Conservation (phyloP, 2,888 invertebrate species). For the Adelognathus sp. region DNA sequence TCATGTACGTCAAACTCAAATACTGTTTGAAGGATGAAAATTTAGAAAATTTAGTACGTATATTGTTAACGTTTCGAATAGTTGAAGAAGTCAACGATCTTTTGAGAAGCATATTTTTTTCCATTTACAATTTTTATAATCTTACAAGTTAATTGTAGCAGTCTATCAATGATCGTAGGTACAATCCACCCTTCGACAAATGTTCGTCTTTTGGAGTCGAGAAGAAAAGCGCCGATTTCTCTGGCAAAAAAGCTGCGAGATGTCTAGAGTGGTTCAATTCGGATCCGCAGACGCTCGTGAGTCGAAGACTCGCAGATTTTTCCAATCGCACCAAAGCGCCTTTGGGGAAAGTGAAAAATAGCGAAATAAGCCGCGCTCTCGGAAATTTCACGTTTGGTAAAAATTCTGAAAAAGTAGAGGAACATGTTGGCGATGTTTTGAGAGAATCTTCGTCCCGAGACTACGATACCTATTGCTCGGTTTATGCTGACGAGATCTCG, state of each 20-base stretch:
- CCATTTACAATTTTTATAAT: too few relatives aligned
- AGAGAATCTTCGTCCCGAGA: constrained; percentile 8
- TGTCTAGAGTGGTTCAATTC: constrained; percentile 62
- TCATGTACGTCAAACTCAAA: background rate
- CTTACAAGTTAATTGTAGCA: too few relatives aligned
- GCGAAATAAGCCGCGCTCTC: background rate
- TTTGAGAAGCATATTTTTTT: too few relatives aligned
- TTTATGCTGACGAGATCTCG: constrained; percentile 40
- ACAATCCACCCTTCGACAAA: constrained; percentile 61
- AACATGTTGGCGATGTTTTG: constrained; percentile 43
- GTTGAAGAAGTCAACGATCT: too few relatives aligned
- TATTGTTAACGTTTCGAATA: too few relatives aligned
- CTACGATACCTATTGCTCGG: constrained; percentile 37
- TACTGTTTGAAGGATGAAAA: too few relatives aligned
- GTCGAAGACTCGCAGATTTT: constrained; percentile 63
- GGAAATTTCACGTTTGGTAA: constrained; percentile 24
- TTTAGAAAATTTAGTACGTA: too few relatives aligned
- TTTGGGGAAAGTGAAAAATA: constrained; percentile 48
- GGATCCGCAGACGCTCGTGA: constrained; percentile 60
- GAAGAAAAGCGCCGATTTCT: constrained; percentile 32
- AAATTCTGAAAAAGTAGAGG: background rate
- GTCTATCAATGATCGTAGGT: constrained; percentile 59
- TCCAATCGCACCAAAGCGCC: constrained; percentile 49
- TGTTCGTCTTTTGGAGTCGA: constrained; percentile 58
- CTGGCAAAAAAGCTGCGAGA: constrained; percentile 60